Evolutionary conservation across 2,113 vertebrate genomes (phyloP).

Genomic region (Rhinogobius similis): DNA sequence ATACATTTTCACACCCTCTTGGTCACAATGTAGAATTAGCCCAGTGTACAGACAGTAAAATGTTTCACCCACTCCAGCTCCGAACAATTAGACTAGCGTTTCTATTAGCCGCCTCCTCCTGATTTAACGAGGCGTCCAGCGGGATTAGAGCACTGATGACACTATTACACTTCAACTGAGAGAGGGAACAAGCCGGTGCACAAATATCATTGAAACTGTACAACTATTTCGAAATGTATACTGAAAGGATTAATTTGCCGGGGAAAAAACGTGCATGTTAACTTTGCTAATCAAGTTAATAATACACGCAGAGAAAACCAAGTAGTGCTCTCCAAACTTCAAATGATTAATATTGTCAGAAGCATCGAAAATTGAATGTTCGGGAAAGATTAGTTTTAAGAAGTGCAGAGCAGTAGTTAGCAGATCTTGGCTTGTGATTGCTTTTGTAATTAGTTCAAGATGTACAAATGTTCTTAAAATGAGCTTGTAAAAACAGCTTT

Average conservation of each 20-base stretch:
- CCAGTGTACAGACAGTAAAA: slow-evolving; percentile 53
- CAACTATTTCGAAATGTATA: slow-evolving; percentile 25
- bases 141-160: slow-evolving; percentile 66
- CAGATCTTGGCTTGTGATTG: slow-evolving; percentile 1
- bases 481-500: slow-evolving; percentile 7
- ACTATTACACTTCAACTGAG: slow-evolving; percentile 65
- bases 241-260: slow-evolving; percentile 33
- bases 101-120: slow-evolving; percentile 64
- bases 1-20: slow-evolving; percentile 37
- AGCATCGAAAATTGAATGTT: background rate
- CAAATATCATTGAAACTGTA: slow-evolving; percentile 61
- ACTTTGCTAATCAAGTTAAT: background rate
- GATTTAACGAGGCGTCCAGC: slow-evolving; percentile 69
- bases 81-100: slow-evolving; percentile 66
- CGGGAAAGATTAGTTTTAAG: background rate
- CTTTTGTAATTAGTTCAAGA: slow-evolving; percentile 7
- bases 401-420: background rate
- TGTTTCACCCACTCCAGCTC: slow-evolving; percentile 60
- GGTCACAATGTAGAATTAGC: slow-evolving; percentile 38
- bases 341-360: background rate
- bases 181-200: slow-evolving; percentile 56
- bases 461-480: background rate
- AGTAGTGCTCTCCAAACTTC: background rate
- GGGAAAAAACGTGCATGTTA: background rate
- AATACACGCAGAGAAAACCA: background rate